Conservation (phyloP, 2,888 invertebrate genomes). For the Argyresthia albistria region DNA sequence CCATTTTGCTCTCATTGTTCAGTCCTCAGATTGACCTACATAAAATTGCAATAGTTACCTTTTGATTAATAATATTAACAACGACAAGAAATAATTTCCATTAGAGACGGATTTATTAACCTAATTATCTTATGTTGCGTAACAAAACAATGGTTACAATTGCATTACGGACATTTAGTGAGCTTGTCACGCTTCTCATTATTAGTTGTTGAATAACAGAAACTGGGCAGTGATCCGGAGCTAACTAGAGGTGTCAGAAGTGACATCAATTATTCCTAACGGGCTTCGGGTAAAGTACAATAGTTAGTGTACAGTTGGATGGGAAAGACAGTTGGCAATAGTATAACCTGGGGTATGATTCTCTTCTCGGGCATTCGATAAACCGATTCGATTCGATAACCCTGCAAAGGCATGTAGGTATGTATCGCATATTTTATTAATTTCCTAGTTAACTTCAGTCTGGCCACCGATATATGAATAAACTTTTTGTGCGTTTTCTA, state of each 20-base stretch:
- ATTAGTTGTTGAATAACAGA: not conserved
- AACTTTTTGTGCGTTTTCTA: too few relatives aligned
- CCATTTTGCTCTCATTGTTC: too few relatives aligned
- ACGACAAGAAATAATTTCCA: not conserved
- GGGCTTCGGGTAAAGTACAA: not conserved
- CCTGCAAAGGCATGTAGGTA: too few relatives aligned
- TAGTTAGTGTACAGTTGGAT: not conserved
- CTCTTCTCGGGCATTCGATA: too few relatives aligned
- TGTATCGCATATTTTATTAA: too few relatives aligned
- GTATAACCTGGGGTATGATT: too few relatives aligned
- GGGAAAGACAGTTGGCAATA: not conserved
- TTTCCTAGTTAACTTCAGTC: too few relatives aligned
- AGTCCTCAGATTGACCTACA: too few relatives aligned
- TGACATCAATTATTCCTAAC: conserved; percentile 28
- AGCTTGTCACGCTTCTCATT: conserved; percentile 1
- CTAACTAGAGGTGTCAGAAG: conserved; percentile 31
- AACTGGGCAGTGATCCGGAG: conserved; percentile 9
- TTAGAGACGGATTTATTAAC: not conserved
- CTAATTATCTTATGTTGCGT: not conserved
- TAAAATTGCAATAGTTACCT: too few relatives aligned
- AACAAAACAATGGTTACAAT: not conserved
- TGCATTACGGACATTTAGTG: not conserved
- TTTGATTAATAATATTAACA: not conserved
- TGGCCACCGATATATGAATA: too few relatives aligned
- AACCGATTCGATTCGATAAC: too few relatives aligned